Conservation (phyloP, 2,888 invertebrate genomes). For the Lobophora halterata region DNA sequence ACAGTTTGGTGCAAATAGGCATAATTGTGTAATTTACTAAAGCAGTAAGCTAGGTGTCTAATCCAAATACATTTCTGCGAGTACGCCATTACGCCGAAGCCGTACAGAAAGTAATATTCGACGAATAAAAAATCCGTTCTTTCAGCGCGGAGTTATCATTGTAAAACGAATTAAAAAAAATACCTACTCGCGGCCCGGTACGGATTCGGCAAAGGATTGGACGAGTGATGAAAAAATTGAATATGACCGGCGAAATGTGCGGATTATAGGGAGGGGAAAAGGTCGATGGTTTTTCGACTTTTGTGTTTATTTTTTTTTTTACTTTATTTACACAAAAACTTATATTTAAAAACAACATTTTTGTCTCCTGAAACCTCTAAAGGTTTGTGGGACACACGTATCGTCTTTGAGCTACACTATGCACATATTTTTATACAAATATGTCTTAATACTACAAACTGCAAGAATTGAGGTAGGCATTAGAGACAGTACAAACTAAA, state of each 20-base stretch:
- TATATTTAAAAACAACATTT: no score
- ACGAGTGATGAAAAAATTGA: slow-evolving; percentile 70
- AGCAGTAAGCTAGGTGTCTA: slow-evolving; percentile 26
- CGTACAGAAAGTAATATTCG: slow-evolving; percentile 59
- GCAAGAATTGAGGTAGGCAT: no score
- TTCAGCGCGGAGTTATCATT: slow-evolving; percentile 57
- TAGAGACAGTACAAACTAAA: no score
- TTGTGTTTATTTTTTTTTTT: no score
- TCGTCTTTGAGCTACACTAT: no score
- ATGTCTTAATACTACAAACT: no score
- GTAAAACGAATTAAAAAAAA: slow-evolving; percentile 77
- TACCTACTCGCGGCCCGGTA: slow-evolving; percentile 39
- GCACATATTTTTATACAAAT: no score
- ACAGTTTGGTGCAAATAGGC: no score
- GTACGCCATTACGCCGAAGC: slow-evolving; percentile 40
- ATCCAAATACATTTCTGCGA: slow-evolving; percentile 27
- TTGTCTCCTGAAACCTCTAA: no score
- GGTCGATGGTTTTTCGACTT: background rate
- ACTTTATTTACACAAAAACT: background rate
- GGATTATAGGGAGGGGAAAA: slow-evolving; percentile 37
- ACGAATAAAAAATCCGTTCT: slow-evolving; percentile 49
- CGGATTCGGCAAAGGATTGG: slow-evolving; percentile 78
- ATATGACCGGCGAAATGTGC: slow-evolving; percentile 48
- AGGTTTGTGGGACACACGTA: no score
- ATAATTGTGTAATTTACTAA: no score